These are phyloP conservation scores for Balaeniceps rex DNA, from an alignment of 2,113 vertebrate species.

Conservation along the genomic window DNA sequence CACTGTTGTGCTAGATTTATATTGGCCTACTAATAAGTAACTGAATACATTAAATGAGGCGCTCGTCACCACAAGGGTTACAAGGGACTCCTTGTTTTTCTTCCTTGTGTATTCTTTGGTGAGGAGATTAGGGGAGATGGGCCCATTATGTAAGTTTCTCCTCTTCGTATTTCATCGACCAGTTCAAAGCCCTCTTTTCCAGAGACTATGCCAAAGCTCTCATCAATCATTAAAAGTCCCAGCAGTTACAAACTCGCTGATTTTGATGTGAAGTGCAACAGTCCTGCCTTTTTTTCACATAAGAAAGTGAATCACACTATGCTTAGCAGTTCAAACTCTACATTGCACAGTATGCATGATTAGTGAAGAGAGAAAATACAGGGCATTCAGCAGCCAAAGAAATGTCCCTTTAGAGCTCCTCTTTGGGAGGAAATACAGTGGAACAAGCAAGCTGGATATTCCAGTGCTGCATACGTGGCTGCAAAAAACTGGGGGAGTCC, in stretches of 20 bases:
- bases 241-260: conserved; percentile 37
- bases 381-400: conserved; percentile 5
- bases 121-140: conserved; percentile 36
- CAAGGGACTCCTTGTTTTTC: conserved; percentile 51
- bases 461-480: not conserved
- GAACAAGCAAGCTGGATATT: not conserved
- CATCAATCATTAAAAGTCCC: conserved; percentile 62
- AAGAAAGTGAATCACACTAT: conserved; percentile 14
- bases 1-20: conserved; percentile 73
- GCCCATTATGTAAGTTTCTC: conserved; percentile 10
- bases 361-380: conserved; percentile 28
- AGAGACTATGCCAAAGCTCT: conserved; percentile 53
- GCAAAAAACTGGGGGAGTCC: not conserved
- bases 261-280: conserved; percentile 29
- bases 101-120: conserved; percentile 36
- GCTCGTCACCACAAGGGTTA: conserved; percentile 44
- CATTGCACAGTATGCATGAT: not conserved
- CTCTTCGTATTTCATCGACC: conserved; percentile 11
- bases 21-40: conserved; percentile 70
- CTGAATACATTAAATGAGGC: conserved; percentile 65
- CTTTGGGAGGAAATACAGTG: conserved; percentile 18
- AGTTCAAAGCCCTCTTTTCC: conserved; percentile 57
- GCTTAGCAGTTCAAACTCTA: conserved; percentile 30
- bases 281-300: not conserved
- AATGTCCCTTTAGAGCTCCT: conserved; percentile 10